Evolutionary conservation across 2,113 vertebrate genomes (phyloP).

Genomic region (Orycteropus afer): DNA sequence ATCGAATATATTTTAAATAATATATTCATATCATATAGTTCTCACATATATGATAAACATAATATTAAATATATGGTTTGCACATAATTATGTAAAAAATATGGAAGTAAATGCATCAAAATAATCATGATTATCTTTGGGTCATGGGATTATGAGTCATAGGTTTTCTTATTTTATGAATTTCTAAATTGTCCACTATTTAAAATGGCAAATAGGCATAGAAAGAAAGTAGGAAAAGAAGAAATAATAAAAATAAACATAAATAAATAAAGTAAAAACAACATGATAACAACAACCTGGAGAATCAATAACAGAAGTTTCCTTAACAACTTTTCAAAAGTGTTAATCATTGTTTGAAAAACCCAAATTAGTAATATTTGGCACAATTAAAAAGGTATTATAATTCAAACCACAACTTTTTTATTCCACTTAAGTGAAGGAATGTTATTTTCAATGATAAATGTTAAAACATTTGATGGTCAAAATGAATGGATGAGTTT

Average conservation of each 20-base stretch:
- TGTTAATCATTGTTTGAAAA: slow-evolving; percentile 5
- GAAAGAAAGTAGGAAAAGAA: slow-evolving; percentile 20
- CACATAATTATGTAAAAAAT: neutral
- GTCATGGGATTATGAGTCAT: neutral
- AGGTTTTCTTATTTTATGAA: slow-evolving; percentile 29
- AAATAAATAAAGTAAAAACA: neutral
- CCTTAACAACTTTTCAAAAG: slow-evolving; percentile 21
- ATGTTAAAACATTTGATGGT: neutral
- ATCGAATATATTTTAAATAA: neutral
- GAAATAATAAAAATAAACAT: slow-evolving; percentile 12
- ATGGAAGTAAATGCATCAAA: slow-evolving; percentile 15
- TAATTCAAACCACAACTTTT: neutral
- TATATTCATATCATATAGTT: neutral
- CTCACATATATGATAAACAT: neutral
- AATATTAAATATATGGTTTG: neutral
- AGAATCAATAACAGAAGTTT: neutral
- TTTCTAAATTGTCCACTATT: slow-evolving; percentile 37
- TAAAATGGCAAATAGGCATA: neutral
- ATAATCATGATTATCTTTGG: neutral
- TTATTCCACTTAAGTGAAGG: slow-evolving; percentile 33
- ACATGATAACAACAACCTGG: neutral
- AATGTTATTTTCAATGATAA: slow-evolving; percentile 17
- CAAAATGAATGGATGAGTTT: slow-evolving; percentile 43
- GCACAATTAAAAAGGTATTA: neutral
- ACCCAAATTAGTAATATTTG: neutral